These are phyloP conservation scores for Poeciliopsis infans DNA, from an alignment of 2,797 vertebrate species.

Conservation along the genomic window DNA sequence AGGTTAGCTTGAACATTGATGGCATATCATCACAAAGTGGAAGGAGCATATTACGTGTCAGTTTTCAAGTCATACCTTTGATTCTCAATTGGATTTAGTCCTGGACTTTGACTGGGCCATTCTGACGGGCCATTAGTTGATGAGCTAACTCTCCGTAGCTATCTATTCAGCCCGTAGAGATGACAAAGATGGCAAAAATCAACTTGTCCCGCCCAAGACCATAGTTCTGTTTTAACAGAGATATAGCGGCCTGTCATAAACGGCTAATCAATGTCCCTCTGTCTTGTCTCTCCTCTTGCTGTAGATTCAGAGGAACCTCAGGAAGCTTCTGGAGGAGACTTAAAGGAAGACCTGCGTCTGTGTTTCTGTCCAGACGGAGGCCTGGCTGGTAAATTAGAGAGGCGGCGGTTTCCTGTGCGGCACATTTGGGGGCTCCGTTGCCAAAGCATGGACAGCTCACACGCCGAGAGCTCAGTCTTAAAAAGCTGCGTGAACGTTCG, in stretches of 20 bases:
- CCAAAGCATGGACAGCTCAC: constrained; percentile 32
- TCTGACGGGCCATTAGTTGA: neutral
- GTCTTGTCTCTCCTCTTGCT: constrained; percentile 1
- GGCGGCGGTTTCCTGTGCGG: constrained; percentile 12
- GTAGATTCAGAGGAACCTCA: constrained; percentile 75
- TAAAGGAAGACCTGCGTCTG: constrained; percentile 38
- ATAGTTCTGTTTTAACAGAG: neutral
- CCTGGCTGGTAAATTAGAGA: constrained; percentile 18
- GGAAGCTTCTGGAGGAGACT: constrained; percentile 78
- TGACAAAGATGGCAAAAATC: neutral
- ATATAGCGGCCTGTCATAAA: neutral
- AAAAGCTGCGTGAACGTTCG: constrained; percentile 35
- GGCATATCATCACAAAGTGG: neutral
- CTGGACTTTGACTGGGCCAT: neutral
- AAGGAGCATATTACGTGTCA: neutral
- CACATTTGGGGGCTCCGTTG: constrained; percentile 14
- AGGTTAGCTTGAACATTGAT: no score
- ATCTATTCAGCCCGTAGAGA: neutral
- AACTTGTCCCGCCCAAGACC: neutral
- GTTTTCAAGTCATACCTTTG: neutral
- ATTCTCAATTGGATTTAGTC: neutral
- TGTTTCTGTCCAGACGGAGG: constrained; percentile 15
- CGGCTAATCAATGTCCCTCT: neutral
- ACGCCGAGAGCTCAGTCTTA: constrained; percentile 23
- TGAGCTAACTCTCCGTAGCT: neutral